These are phyloP conservation scores for Platorchestia sp. DNA, from an alignment of 1,140 invertebrate species.

Conservation along the genomic window DNA sequence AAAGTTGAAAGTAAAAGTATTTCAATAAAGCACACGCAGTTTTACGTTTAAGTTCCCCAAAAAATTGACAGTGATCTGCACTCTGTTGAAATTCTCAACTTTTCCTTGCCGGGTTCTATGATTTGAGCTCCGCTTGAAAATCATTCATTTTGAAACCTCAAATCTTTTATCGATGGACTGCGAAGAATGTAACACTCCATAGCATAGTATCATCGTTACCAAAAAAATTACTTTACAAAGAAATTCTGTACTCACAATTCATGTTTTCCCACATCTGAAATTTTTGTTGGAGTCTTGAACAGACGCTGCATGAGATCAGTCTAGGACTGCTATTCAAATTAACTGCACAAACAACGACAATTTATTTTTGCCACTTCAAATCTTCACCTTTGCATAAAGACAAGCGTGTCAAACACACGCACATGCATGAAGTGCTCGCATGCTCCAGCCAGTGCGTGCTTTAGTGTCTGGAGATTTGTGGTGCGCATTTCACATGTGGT, in stretches of 20 bases:
- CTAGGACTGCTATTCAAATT: neutral
- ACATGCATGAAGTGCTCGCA: neutral
- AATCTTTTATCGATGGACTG: too few relatives aligned
- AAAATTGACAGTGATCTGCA: too few relatives aligned
- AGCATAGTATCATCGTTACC: too few relatives aligned
- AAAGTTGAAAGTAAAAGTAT: too few relatives aligned
- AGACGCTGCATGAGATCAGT: neutral
- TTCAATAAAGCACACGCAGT: too few relatives aligned
- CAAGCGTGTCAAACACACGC: neutral
- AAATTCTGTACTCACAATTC: neutral
- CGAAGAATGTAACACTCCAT: too few relatives aligned
- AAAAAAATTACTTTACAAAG: too few relatives aligned
- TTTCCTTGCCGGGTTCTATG: too few relatives aligned
- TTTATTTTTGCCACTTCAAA: neutral
- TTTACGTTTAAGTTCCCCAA: too few relatives aligned
- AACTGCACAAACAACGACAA: neutral
- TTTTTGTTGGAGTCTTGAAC: neutral
- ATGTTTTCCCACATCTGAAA: neutral
- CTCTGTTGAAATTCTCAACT: too few relatives aligned
- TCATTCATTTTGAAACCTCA: too few relatives aligned
- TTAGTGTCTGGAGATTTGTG: neutral
- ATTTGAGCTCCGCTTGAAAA: too few relatives aligned
- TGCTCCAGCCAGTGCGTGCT: neutral
- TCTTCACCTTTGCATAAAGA: neutral
- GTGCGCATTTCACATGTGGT: neutral